phyloP scores from a whole-genome alignment of 92 coral and sea anemone species.

The Actinernus sp. region DNA sequence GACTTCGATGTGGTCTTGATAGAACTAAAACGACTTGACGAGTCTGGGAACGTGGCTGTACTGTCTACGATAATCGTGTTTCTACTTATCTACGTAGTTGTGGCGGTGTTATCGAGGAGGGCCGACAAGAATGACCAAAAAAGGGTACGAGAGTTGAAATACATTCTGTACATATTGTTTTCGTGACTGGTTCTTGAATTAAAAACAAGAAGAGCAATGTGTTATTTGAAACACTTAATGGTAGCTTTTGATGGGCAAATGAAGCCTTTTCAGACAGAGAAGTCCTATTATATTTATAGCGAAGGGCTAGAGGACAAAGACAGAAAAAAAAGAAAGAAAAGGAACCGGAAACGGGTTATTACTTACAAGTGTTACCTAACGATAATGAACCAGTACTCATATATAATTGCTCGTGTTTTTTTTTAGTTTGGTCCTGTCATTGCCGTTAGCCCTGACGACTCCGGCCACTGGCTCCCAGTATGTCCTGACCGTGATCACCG shows the following conservation, averaged over 20 bases:
- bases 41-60: conserved; percentile 80
- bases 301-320: no score
- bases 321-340: no score
- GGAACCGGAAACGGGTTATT: no score
- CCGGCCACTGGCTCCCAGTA: conserved; percentile 37
- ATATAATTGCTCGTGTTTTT: not conserved
- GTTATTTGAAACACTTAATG: no score
- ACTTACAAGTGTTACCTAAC: no score
- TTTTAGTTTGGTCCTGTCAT: conserved; percentile 75
- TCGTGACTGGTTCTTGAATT: no score
- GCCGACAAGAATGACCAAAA: conserved; percentile 66
- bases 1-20: conserved; percentile 74
- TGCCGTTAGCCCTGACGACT: conserved; percentile 14
- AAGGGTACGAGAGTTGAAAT: conserved; percentile 65
- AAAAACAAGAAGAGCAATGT: no score
- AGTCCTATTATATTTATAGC: no score
- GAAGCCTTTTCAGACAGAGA: no score
- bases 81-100: conserved; percentile 57
- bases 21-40: conserved; percentile 61
- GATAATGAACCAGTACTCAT: not conserved
- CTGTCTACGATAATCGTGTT: conserved; percentile 53
- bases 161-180: no score
- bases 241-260: no score
- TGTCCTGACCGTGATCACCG: conserved; percentile 65
- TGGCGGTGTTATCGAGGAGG: conserved; percentile 70